Conservation (phyloP, 2,113 vertebrate species). For the Tichodroma muraria region DNA sequence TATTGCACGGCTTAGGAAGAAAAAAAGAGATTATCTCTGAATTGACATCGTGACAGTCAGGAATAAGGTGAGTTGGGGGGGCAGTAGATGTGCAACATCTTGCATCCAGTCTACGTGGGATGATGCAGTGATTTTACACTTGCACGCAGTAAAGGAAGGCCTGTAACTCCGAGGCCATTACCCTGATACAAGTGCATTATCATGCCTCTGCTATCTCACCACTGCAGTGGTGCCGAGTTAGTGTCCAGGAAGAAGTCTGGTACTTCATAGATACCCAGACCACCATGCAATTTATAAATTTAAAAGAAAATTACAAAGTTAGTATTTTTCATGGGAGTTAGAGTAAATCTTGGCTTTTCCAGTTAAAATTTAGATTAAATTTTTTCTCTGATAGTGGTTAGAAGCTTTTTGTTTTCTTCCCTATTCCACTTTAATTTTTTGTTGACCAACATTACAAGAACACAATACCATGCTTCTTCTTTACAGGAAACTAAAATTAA, state of each 20-base stretch:
- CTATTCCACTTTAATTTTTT: background rate
- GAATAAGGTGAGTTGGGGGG: background rate
- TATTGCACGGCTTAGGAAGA: background rate
- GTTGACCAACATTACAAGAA: background rate
- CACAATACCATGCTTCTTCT: background rate
- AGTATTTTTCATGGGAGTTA: background rate
- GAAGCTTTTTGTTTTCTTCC: background rate
- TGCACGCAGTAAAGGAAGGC: background rate
- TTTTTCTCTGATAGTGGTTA: background rate
- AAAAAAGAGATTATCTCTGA: background rate
- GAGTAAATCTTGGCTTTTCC: background rate
- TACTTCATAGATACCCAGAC: background rate
- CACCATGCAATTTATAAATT: background rate
- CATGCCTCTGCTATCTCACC: background rate
- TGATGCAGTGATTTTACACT: background rate
- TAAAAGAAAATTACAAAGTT: background rate
- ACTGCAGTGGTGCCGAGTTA: background rate
- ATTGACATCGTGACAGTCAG: accelerated
- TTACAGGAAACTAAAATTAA: background rate
- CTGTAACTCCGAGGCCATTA: background rate
- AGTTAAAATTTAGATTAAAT: background rate
- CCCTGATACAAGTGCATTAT: too few relatives aligned
- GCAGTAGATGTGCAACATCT: background rate
- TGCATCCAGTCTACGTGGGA: background rate
- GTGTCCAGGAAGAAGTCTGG: background rate